These are phyloP conservation scores for Spermophilus dauricus DNA, from an alignment of 2,113 vertebrate genomes.

Conservation along the genomic window DNA sequence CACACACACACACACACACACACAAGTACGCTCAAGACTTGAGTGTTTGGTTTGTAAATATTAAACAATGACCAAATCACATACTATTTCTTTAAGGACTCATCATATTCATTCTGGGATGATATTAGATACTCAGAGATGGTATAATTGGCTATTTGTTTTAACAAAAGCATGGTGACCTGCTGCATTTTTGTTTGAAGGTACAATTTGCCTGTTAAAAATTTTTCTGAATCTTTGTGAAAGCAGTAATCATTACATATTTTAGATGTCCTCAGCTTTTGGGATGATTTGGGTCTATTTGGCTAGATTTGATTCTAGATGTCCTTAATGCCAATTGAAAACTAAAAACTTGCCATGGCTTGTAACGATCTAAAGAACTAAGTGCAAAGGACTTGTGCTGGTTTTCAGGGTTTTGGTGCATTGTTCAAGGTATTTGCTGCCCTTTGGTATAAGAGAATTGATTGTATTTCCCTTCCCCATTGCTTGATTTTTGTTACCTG, in stretches of 20 bases:
- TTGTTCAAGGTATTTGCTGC: slow-evolving; percentile 16
- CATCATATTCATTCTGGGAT: neutral
- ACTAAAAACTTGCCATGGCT: neutral
- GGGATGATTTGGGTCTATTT: neutral
- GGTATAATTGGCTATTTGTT: neutral
- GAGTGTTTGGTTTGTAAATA: neutral
- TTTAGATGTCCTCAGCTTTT: neutral
- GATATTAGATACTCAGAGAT: neutral
- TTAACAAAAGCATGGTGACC: slow-evolving; percentile 34
- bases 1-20: too few relatives aligned
- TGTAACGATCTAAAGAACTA: neutral
- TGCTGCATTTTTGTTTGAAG: neutral
- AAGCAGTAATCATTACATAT: neutral
- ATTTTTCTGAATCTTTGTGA: neutral
- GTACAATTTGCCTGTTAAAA: slow-evolving; percentile 7
- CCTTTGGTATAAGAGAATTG: neutral
- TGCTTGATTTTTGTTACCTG: neutral
- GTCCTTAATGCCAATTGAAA: slow-evolving; percentile 1
- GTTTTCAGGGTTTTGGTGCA: neutral
- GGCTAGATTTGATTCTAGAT: neutral
- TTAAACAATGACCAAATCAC: neutral
- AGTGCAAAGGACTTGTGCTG: neutral
- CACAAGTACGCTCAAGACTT: neutral
- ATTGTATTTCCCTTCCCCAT: neutral
- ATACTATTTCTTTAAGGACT: neutral